Percentiles rank a stretch among this genome's conserved stretches.
These are phyloP conservation scores for Ethmia dodecea DNA, from an alignment of 2,888 invertebrate genomes.

Conservation along the genomic window DNA sequence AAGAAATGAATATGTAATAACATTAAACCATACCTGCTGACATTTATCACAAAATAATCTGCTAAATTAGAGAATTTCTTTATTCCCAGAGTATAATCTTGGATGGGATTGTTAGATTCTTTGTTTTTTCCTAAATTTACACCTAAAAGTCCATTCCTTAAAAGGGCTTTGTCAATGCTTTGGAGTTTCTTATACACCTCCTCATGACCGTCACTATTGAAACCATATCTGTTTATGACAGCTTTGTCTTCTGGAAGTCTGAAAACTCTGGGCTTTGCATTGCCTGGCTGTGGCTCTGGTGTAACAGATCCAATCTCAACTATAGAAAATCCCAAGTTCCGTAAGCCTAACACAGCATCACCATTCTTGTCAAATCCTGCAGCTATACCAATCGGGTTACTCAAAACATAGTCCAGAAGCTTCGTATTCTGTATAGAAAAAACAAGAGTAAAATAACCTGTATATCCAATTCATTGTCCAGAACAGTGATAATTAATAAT, in stretches of 20 bases:
- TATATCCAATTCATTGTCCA: not conserved
- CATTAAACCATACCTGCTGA: conserved; percentile 90
- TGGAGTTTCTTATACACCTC: conserved; percentile 82
- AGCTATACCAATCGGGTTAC: conserved; percentile 97
- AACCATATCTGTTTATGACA: conserved; percentile 92
- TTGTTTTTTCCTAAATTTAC: conserved; percentile 99
- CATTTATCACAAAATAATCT: conserved; percentile 97
- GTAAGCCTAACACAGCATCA: conserved; percentile 90
- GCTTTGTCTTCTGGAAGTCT: conserved; percentile 90
- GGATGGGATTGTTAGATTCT: conserved; percentile 81
- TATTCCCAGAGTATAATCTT: conserved; percentile 93
- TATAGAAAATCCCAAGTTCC: conserved; percentile 94
- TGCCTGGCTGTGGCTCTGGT: conserved; percentile 94
- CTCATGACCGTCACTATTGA: conserved; percentile 96
- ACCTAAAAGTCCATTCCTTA: conserved; percentile 84
- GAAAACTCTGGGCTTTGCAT: conserved; percentile 95
- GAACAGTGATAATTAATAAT: not conserved
- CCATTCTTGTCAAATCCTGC: conserved; percentile 99
- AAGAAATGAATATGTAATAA: too few species aligned
- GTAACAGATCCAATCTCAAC: conserved; percentile 98
- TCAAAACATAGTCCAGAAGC: conserved; percentile 84
- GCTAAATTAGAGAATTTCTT: conserved; percentile 88
- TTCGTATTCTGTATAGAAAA: conserved; percentile 76
- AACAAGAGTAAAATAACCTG: not conserved
- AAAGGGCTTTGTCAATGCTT: conserved; percentile 65